Evolutionary conservation across 2,888 invertebrate species (phyloP), one percentile per base, ranked within the genome.

Genomic region (Drosophila peninsularis): DNA sequence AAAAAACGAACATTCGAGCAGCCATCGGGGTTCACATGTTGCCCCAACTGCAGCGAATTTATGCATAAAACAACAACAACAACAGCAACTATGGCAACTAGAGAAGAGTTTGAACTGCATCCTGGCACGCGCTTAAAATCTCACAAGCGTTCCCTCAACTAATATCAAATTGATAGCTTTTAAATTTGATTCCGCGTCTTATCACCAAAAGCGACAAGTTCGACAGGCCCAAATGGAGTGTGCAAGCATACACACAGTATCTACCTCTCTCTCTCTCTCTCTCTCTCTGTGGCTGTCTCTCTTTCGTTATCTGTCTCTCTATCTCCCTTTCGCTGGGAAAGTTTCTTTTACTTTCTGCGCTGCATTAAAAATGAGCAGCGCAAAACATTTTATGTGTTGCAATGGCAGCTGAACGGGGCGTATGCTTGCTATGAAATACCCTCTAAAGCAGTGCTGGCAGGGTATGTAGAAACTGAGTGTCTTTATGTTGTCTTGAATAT

Each of bases 131-230:
- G 71, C 62, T 70, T 62, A 71, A 47, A 74, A 75, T 63, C 63
- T 65, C 49, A 54, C 44, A 74, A 67, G 63, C 67, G 61, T 56
- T 75, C 82, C 82, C 85, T 53, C 44, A 80, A 75, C 77, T 86
- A 85, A 86, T 88, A 88, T 89, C 85, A 82, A 83, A 90, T 90
- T 90, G 90, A 90, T 90, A 88, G 90, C 90, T 90, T 90, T 90
- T 88, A 90, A 90, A 90, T 90, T 90, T 90, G 90, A 90, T 90
- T 90, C 82, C 87, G 78, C 82, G 82, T 84, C 90, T 87, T 90
- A 90, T 86, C 89, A 81, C 78, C 78, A 65, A 76, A 32, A 74
- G 69, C 78, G 82, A 70, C 71, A 71, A 71, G 63, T 75, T 76
- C 52, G 67, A 71, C 61, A 68, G 64, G 55, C 75, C 50, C 85